phyloP scores from a whole-genome alignment of 2,797 vertebrate species.

The Clarias platycephalus region DNA sequence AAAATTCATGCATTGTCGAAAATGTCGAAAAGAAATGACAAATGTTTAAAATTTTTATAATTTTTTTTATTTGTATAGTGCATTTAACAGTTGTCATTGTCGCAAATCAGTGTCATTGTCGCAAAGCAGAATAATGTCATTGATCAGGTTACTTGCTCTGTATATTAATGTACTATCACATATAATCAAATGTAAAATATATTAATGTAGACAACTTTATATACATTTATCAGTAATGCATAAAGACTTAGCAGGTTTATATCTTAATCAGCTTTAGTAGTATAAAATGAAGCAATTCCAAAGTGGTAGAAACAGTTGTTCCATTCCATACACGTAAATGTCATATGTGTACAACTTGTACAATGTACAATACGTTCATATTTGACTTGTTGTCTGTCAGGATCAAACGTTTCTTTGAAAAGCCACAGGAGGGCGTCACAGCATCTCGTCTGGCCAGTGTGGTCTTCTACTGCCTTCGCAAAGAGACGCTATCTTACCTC shows the following conservation, averaged over 20 bases:
- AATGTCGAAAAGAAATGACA: not conserved
- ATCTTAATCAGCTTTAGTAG: not conserved
- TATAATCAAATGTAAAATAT: not conserved
- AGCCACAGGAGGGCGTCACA: constrained; percentile 70
- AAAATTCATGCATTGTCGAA: not conserved
- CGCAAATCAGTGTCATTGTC: not conserved
- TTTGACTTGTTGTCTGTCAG: constrained; percentile 57
- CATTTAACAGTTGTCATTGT: no score
- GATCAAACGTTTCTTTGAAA: constrained; percentile 76
- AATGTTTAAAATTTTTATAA: not conserved
- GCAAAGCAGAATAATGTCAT: not conserved
- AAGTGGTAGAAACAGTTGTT: not conserved
- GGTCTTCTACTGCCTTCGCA: constrained; percentile 81
- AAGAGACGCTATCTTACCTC: constrained; percentile 66
- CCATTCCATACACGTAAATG: not conserved
- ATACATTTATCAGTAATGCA: not conserved
- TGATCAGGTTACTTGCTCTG: not conserved
- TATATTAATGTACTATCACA: not conserved
- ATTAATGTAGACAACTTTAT: not conserved
- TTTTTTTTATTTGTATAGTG: no score
- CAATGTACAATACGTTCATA: not conserved
- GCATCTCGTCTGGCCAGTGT: constrained; percentile 78
- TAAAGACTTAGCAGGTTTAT: not conserved
- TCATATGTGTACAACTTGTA: not conserved
- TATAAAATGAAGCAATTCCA: not conserved